Conservation (phyloP, 1,140 invertebrate genomes). For the Belonocnema kinseyi region DNA sequence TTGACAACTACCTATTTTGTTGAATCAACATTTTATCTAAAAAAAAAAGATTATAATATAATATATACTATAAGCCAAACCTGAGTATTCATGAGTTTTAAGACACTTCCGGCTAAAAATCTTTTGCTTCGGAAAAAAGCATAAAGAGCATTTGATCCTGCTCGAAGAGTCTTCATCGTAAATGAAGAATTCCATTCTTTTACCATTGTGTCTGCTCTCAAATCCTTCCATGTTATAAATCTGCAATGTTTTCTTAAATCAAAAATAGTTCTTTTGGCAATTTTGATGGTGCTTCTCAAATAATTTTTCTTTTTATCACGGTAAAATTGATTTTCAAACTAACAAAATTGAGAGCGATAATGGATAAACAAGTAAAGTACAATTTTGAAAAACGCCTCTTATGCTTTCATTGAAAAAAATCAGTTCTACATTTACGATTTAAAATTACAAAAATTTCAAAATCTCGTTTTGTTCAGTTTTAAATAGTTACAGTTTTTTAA, state of each 20-base stretch:
- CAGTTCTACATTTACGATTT: too few relatives aligned
- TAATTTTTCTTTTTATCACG: not conserved
- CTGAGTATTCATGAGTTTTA: slow-evolving; percentile 89
- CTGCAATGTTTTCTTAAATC: slow-evolving; percentile 63
- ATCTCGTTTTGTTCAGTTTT: too few relatives aligned
- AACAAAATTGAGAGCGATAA: not conserved
- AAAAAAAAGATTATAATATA: too few relatives aligned
- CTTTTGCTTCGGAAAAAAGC: slow-evolving; percentile 85
- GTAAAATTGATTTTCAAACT: not conserved
- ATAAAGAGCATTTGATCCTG: slow-evolving; percentile 82
- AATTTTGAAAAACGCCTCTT: not conserved
- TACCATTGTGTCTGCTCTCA: slow-evolving; percentile 87
- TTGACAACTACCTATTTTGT: too few relatives aligned
- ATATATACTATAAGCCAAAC: slow-evolving; percentile 71
- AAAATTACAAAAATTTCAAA: too few relatives aligned
- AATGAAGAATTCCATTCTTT: slow-evolving; percentile 91
- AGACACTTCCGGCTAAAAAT: slow-evolving; percentile 87
- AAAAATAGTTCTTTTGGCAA: slow-evolving; percentile 1
- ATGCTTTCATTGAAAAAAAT: not conserved
- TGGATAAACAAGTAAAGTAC: not conserved
- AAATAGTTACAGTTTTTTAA: too few relatives aligned
- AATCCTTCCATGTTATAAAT: slow-evolving; percentile 98
- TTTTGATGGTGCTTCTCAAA: slow-evolving; percentile 29
- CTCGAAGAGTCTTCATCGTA: slow-evolving; percentile 81
- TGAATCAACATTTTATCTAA: too few relatives aligned